Base-by-base conservation (phyloP, 2,888 invertebrate genomes). In the Ennomos fuscantarius region DNA sequence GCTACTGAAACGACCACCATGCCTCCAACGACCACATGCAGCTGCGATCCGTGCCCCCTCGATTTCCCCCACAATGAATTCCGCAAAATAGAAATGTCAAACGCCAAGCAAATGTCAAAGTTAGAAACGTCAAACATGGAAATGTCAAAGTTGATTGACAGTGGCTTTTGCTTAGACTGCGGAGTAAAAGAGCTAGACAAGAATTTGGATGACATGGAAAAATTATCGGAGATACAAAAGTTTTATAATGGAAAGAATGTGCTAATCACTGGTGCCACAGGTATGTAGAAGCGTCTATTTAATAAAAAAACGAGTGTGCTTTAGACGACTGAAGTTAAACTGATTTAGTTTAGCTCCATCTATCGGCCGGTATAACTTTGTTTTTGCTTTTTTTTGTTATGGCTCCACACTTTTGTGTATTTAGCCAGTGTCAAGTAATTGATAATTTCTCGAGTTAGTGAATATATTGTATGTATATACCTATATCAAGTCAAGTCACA, bases 211-310 rank as follows among this genome's bases (percentile, higher is more conserved):
- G 72, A 72, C n/a, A 55, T 59, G 1, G 53, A 49, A 10, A 75
- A 66, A 35, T 55, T 84, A 55, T 82, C 92, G 0, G 86, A 89
- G 0, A 76, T 94, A 8, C 94, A 94, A 67, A 79, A 86, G 66
- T 95, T 94, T 79, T 95, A 94, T 62, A 79, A 89, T 59, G 92
- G 93, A 11, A 93, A 94, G 70, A 93, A 89, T 72, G 68, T 95
- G 0, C 84, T 95, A 8, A 87, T 95, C 31, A 94, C 95, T 33
- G 95, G 95, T 49, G 94, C 92, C 32, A 94, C 94, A 63, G 94
- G 94, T 92, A 60, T 82, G 76, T n/a, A n/a, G n/a, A n/a, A n/a
- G n/a, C n/a, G n/a, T n/a, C n/a, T n/a, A n/a, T n/a, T n/a, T n/a
- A n/a, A n/a, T n/a, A n/a, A n/a, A n/a, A n/a, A n/a, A n/a, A n/a